These are phyloP conservation scores for Arrhamphus sclerolepis DNA, from an alignment of 2,797 vertebrate species.

Conservation along the genomic window DNA sequence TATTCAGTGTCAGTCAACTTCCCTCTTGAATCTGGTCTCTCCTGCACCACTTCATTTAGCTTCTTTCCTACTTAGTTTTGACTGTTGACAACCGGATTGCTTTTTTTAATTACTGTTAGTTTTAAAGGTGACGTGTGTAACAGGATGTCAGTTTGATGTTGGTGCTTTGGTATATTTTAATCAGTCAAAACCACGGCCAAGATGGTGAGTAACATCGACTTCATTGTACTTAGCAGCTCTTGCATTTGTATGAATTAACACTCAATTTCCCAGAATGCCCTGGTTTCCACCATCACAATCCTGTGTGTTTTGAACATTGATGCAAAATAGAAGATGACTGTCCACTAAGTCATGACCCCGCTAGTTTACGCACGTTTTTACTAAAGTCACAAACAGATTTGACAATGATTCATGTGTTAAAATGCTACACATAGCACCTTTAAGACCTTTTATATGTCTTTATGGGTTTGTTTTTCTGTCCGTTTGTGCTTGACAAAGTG, in stretches of 20 bases:
- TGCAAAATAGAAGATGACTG: constrained; percentile 5
- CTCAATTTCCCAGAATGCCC: neutral
- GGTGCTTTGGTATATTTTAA: constrained; percentile 34
- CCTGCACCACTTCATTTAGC: constrained; percentile 43
- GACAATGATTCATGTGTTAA: constrained; percentile 17
- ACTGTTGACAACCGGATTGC: constrained; percentile 63
- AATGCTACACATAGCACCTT: constrained; percentile 49
- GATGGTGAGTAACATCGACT: constrained; percentile 9
- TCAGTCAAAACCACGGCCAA: constrained; percentile 8
- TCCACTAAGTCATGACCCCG: neutral
- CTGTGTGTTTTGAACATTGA: neutral
- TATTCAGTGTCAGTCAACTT: constrained; percentile 56
- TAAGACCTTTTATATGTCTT: constrained; percentile 41
- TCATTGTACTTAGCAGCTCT: constrained; percentile 14
- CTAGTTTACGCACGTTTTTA: constrained; percentile 20
- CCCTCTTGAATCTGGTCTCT: constrained; percentile 60
- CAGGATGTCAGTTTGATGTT: constrained; percentile 30
- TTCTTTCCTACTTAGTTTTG: constrained; percentile 31
- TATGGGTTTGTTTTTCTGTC: constrained; percentile 30
- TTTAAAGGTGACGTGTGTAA: constrained; percentile 53
- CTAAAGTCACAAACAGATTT: constrained; percentile 14
- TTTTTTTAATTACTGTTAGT: constrained; percentile 35
- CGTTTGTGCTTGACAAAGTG: constrained; percentile 77
- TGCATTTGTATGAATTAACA: constrained; percentile 2
- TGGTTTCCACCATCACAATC: neutral